Conservation (phyloP, 2,113 vertebrate species). For the Percopsis transmontana region DNA sequence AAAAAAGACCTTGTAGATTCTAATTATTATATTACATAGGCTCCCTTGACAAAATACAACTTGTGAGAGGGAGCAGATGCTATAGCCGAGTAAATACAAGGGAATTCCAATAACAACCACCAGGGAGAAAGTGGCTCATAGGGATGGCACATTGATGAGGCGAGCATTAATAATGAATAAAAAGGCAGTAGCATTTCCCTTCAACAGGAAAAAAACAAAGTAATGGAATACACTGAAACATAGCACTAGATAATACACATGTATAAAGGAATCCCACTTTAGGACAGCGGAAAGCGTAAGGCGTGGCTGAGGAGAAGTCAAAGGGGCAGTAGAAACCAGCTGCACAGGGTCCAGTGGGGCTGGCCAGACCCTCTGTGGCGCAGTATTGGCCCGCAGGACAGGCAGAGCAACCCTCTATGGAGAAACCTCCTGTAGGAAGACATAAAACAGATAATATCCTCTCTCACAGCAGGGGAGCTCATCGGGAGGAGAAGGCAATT, state of each 20-base stretch:
- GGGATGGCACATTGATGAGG: slow-evolving; percentile 5
- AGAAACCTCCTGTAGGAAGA: slow-evolving; percentile 77
- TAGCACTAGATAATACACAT: neutral
- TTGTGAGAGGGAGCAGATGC: neutral
- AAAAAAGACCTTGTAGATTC: neutral
- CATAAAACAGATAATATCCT: slow-evolving; percentile 1
- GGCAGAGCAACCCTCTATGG: slow-evolving; percentile 79
- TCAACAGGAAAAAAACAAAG: neutral
- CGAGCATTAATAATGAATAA: slow-evolving; percentile 12
- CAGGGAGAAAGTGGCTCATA: neutral
- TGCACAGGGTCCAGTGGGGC: slow-evolving; percentile 78
- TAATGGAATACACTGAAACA: neutral
- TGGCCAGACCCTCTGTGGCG: slow-evolving; percentile 73
- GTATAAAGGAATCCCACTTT: slow-evolving; percentile 47
- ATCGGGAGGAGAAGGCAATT: too few species aligned
- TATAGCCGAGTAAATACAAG: neutral
- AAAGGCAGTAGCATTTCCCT: neutral
- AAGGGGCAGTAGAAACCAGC: slow-evolving; percentile 83
- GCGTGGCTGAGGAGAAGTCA: slow-evolving; percentile 79
- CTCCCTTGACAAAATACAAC: neutral
- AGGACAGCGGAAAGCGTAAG: slow-evolving; percentile 82
- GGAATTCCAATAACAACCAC: too few species aligned
- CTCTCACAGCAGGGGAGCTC: too few species aligned
- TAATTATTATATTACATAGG: neutral
- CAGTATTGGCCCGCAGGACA: slow-evolving; percentile 87